Evolutionary conservation across 2,888 invertebrate species (phyloP).

Genomic region (Lasioglossum oenotherae): DNA sequence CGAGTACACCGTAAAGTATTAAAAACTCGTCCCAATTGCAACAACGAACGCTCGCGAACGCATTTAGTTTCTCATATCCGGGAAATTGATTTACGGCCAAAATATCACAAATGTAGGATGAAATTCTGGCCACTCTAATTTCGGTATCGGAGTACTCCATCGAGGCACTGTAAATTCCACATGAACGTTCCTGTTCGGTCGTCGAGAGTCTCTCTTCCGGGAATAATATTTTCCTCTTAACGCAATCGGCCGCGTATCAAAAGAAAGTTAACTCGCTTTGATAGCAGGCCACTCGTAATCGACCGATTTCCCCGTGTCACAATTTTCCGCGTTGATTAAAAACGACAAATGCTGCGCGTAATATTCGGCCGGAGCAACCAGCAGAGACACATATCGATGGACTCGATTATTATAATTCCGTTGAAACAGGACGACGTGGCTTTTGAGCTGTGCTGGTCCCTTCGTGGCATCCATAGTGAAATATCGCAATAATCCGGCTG

Average conservation of each 20-base stretch:
- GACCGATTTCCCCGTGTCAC: constrained; percentile 6
- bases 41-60: not conserved
- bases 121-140: not conserved
- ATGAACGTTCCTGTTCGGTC: not conserved
- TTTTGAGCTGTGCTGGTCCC: not conserved
- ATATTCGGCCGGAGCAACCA: constrained; percentile 15
- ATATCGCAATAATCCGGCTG: not conserved
- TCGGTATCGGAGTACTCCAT: not conserved
- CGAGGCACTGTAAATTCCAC: constrained; percentile 14
- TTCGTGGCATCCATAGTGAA: not conserved
- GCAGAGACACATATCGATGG: not conserved
- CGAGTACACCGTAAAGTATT: not conserved
- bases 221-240: constrained; percentile 1
- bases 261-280: constrained; percentile 21
- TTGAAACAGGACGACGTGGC: not conserved
- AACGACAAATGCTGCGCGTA: constrained; percentile 52
- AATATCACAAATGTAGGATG: not conserved
- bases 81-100: not conserved
- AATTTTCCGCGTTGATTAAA: constrained; percentile 45
- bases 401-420: not conserved
- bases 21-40: not conserved
- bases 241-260: constrained; percentile 43
- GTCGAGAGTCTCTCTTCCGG: not conserved
- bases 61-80: not conserved
- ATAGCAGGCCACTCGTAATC: constrained; percentile 16